Evolutionary conservation across 35 echinoderm and acorn worm species (phyloP).

Genomic region (Chiridota heheva): DNA sequence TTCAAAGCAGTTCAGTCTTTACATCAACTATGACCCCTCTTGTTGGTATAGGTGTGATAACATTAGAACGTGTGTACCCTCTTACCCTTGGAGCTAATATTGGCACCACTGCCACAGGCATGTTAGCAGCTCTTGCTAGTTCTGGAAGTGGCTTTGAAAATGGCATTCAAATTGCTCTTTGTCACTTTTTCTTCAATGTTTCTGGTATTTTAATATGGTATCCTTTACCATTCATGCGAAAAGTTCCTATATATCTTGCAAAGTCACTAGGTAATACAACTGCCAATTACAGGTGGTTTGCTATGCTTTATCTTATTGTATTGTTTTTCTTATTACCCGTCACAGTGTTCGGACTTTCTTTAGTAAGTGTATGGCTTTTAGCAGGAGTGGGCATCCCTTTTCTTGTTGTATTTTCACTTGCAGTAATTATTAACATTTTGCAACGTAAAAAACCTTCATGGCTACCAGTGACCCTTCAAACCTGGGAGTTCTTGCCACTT

Average conservation of each 20-base stretch:
- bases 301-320: conserved; percentile 58
- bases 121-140: conserved; percentile 71
- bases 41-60: conserved; percentile 90
- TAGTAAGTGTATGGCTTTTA: conserved; percentile 16
- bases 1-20: conserved; percentile 97
- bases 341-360: conserved; percentile 47
- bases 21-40: conserved; percentile 91
- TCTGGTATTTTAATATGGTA: conserved; percentile 81
- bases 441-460: conserved; percentile 24
- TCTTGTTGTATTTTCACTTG: conserved; percentile 5
- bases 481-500: conserved; percentile 51
- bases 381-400: conserved; percentile 11
- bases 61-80: conserved; percentile 79
- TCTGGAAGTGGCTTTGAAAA: conserved; percentile 56
- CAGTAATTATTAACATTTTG: conserved; percentile 42
- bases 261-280: conserved; percentile 68
- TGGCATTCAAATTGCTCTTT: conserved; percentile 71
- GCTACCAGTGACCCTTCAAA: conserved; percentile 37
- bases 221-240: conserved; percentile 63
- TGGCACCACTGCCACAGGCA: conserved; percentile 76
- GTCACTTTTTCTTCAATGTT: conserved; percentile 84
- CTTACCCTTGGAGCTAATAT: conserved; percentile 83
- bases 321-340: conserved; percentile 77
- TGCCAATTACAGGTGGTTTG: conserved; percentile 86
- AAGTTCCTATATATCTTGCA: conserved; percentile 54